Evolutionary conservation across 1,140 invertebrate genomes (phyloP), one percentile per base, ranked within the genome.

Genomic region (Hirudo medicinalis): DNA sequence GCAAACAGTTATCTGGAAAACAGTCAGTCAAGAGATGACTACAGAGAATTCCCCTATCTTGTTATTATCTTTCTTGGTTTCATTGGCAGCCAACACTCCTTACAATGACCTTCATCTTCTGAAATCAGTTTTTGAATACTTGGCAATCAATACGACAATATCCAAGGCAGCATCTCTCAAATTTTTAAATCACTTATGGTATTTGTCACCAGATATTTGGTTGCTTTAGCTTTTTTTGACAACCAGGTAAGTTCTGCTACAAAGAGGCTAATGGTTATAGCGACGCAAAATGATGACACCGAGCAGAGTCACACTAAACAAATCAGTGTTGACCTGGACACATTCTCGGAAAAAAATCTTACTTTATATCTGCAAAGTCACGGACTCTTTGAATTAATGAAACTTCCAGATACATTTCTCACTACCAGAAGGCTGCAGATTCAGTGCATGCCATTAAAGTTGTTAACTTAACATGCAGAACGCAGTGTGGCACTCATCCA

Each of bases 171-270:
- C 2, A 8, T 40, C 68, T 5, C 68, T 73, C 54, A 77, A 78
- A 73, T 75, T 79, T 43, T 73, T 71, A 15, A 70, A 71, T 63
- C 78, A 79, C 74, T 74, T 80, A 55, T 80, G 77, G 77, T 80
- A 78, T 71, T 71, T 79, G n/a, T 76, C 71, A 32, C 72, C 76
- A 68, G 77, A 79, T 71, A n/a, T n/a, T 60, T 76, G 40, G 63
- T 75, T 68, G 73, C 74, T 54, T 74, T 80, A 63, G 74, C 76
- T 40, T 73, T 79, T 76, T 79, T 80, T 74, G 77, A 79, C 75
- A 71, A 75, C 60, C 69, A 76, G 70, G 74, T 80, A 70, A 49
- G 72, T 67, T 57, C 71, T 70, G 68, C 75, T 57, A 78, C 75
- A 71, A 72, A 75, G 29, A 60, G 71, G 72, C 66, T 70, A 69